Evolutionary conservation across 2,888 invertebrate species (phyloP), one percentile per base, ranked within the genome.

Genomic region (Erannis defoliaria): DNA sequence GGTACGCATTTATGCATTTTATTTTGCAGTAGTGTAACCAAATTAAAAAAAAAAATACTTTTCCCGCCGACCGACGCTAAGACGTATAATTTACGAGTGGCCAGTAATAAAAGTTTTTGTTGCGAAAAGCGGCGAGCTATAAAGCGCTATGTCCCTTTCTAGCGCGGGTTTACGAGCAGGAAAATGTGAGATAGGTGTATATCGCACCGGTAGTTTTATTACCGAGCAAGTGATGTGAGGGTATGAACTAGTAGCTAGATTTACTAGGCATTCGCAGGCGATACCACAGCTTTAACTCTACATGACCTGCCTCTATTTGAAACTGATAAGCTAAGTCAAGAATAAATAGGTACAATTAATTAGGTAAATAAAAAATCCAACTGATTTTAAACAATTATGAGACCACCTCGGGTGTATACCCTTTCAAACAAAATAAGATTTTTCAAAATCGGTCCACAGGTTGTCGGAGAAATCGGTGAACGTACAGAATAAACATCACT

Each of bases 51-150:
- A 63, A 56, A 58, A 57, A 60, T 71, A 82, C 76, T 77, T 83
- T 84, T 77, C 77, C 58, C 78, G 66, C 76, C 72, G 66, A 76
- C 78, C 78, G 76, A 76, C 79, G 76, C 76, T 78, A 85, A 86
- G 84, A 84, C 85, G 85, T 87, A 81, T 80, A 89, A 88, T 91
- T 90, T 91, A 91, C 89, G 90, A 89, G 85, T 84, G 78, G 85
- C 84, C 79, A 76, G 88, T 84, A 85, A 86, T 90, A 89, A 91
- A 91, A 90, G 81, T 89, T 90, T 92, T 91, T 91, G 90, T 89
- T 85, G 85, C 85, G 85, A 86, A 88, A 89, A 89, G 82, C 87
- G 86, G 78, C 84, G 73, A 76, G 81, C 82, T 79, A 86, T 90
- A 90, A 91, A 91, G 82, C 75, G 68, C 64, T 74, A 81, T 77